These are phyloP conservation scores for Pachydiplax longipennis DNA, from an alignment of 2,888 invertebrate species.

Conservation along the genomic window DNA sequence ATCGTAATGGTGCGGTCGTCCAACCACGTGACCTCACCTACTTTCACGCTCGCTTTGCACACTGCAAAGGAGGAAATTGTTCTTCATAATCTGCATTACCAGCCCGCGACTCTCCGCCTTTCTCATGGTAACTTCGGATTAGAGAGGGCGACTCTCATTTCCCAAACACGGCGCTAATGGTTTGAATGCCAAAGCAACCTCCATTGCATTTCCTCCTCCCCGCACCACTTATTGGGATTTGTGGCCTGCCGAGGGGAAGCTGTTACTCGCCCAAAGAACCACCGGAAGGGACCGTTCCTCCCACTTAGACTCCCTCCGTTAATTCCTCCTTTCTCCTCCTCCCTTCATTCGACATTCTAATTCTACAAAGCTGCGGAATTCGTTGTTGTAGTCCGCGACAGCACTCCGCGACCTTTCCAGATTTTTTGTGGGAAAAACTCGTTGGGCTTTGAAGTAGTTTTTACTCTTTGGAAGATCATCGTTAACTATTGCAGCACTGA, in stretches of 20 bases:
- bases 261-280: slow-evolving; percentile 1
- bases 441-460: too few relatives aligned
- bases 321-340: not conserved
- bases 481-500: too few relatives aligned
- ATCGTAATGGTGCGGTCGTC: not conserved
- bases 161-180: slow-evolving; percentile 31
- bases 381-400: too few relatives aligned
- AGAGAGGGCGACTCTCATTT: not conserved
- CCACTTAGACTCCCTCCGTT: not conserved
- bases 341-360: not conserved
- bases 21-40: not conserved
- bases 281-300: not conserved
- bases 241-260: not conserved
- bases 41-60: not conserved
- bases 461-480: too few relatives aligned
- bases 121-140: not conserved
- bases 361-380: not conserved
- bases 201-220: not conserved
- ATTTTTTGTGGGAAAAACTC: too few relatives aligned
- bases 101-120: not conserved
- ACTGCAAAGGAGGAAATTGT: slow-evolving; percentile 2
- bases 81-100: slow-evolving; percentile 28
- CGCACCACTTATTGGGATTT: not conserved
- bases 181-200: not conserved
- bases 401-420: too few relatives aligned